A percentile compares a stretch with the other conserved stretches of the same genome.
Evolutionary conservation across 2,113 vertebrate genomes (phyloP).

Genomic region (Colistium nudipinnis): DNA sequence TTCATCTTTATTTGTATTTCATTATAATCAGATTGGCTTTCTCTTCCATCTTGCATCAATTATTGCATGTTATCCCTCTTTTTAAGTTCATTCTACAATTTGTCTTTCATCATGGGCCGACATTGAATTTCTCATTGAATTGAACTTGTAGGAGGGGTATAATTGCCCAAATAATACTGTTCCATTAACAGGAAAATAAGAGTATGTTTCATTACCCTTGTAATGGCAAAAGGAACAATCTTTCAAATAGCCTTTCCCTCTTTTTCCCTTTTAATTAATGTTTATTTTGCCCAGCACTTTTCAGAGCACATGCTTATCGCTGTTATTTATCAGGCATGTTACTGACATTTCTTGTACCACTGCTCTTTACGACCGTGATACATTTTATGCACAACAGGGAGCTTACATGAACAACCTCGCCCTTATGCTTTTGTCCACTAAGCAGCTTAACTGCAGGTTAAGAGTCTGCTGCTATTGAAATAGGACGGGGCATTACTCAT

Average conservation of each 20-base stretch:
- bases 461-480: conserved; percentile 22
- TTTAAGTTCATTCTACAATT: not conserved
- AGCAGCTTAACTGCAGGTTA: conserved; percentile 31
- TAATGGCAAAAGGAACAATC: not conserved
- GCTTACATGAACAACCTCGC: conserved; percentile 16
- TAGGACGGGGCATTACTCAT: conserved; percentile 26
- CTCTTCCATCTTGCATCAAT: not conserved
- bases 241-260: not conserved
- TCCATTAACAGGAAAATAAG: not conserved
- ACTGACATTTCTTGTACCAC: not conserved
- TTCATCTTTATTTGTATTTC: not conserved
- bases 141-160: too few relatives aligned
- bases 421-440: conserved; percentile 1
- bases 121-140: too few relatives aligned
- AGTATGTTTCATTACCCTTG: not conserved
- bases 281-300: not conserved
- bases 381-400: conserved; percentile 18
- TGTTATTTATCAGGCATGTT: not conserved
- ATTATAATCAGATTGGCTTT: not conserved
- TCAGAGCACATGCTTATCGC: not conserved
- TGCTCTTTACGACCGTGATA: conserved; percentile 4
- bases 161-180: not conserved
- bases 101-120: not conserved
- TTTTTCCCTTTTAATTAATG: not conserved
- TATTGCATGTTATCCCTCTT: not conserved